These are phyloP conservation scores for Argyrosomus regius DNA, from an alignment of 2,797 vertebrate species.

Conservation along the genomic window DNA sequence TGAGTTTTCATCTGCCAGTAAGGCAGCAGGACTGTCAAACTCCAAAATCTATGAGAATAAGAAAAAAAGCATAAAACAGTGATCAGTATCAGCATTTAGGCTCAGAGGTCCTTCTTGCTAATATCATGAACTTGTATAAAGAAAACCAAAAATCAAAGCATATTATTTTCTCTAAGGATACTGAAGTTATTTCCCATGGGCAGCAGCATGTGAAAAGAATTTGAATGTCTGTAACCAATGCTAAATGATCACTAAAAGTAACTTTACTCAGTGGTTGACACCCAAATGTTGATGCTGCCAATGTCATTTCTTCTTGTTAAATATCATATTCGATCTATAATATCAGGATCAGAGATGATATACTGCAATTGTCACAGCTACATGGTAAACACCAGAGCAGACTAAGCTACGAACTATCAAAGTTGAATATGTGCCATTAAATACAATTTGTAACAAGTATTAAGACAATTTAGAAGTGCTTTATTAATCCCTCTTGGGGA, in stretches of 20 bases:
- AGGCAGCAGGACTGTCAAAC: conserved; percentile 85
- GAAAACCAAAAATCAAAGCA: conserved; percentile 14
- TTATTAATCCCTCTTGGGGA: too few species aligned
- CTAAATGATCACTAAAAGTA: conserved; percentile 3
- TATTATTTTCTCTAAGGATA: conserved; percentile 34
- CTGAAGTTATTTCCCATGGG: conserved; percentile 32
- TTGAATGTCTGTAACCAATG: conserved; percentile 29
- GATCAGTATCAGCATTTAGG: conserved; percentile 47
- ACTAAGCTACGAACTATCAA: neutral
- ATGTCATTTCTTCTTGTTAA: conserved; percentile 1
- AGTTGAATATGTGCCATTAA: neutral
- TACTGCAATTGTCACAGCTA: neutral
- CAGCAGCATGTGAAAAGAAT: conserved; percentile 18
- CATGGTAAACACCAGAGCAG: neutral
- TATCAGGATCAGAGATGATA: neutral
- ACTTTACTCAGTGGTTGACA: neutral
- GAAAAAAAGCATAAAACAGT: conserved; percentile 39
- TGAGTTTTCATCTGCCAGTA: conserved; percentile 86
- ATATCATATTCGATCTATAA: neutral
- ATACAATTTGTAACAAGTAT: neutral
- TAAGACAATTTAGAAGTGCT: too few species aligned
- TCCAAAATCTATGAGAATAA: conserved; percentile 83
- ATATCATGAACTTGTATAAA: conserved; percentile 5
- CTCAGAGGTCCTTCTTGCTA: conserved; percentile 13
- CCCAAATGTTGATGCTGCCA: neutral